Evolutionary conservation across 2,888 invertebrate genomes (phyloP), one percentile per base, ranked within the genome.

Genomic region (Dione vanillae): DNA sequence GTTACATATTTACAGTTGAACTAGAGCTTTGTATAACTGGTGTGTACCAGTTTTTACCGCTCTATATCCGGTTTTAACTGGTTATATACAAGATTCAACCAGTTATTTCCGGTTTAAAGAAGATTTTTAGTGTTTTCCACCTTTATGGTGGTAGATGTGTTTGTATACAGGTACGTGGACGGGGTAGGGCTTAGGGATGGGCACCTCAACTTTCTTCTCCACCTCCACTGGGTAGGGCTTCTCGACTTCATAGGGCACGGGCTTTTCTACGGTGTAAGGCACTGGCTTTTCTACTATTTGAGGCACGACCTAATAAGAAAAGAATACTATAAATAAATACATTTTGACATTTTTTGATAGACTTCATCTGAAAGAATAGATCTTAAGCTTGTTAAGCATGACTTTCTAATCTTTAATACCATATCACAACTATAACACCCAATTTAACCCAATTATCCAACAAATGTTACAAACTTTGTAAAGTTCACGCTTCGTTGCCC

Each of bases 151-250:
- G 90, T 96, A 95, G 78, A 96, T 94, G 86, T 96, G 96, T 84
- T 96, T 96, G 91, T 96, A 96, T 19, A 96, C 95, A 52, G 96
- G 96, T 12, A 95, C 95, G 77, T 96, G 96, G 78, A 96, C 96
- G 69, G 96, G 95, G 88, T 96, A 96, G 8, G 96, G 96, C 82
- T 95, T 95, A 79, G 95, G 95, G 78, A 95, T 94, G 14, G 95
- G 95, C 56, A 96, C 95, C 83, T 95, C 95, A 61, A 96, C 95
- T 82, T 95, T 96, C 90, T 96, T 96, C 76, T 96, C 95, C 40
- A 96, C 95, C 85, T 96, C 95, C 7, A 96, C 96, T 78, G 96
- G 96, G 94, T 96, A 96, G 7, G 96, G 96, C 82, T 95, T 96
- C 81, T 96, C 95, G 2, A 96, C 94, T 77, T 95, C 95, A 79